Evolutionary conservation across 2,888 invertebrate species (phyloP), one percentile per base, ranked within the genome.

Genomic region (Heteromurus nitidus): DNA sequence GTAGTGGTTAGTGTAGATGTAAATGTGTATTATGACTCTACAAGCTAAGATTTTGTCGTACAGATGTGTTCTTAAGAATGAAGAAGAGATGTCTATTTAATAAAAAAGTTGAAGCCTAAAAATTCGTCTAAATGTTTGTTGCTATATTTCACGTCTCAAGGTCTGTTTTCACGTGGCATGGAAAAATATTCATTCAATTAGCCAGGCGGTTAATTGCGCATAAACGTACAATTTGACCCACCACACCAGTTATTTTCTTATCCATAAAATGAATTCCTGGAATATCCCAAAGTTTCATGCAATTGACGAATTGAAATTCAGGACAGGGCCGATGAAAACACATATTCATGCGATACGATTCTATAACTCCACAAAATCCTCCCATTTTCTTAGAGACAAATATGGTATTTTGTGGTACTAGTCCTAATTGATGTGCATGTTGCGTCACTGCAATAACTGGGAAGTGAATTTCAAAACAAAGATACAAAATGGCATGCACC

Each of bases 1-100:
- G 36, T 36, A 9, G 5, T 9, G 36, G 36, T 13, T 36, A 36
- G 11, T 50, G 3, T 50, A 50, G 3, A 50, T 50, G 18, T 50
- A 50, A n/a, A 13, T 50, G 50, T n/a, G 50, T n/a, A 50, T 50
- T 50, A 50, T 50, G n/a, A 13, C 11, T 50, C 62, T 53, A 74
- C 20, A 60, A 11, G 20, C 31, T 74, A 70, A 50, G 70, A 72
- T 68, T 79, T 80, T 80, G 80, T 80, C 80, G 80, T 80, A 80
- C 80, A 80, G 80, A 80, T 72, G 80, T 80, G 80, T 80, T 80
- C 80, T 80, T 72, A 70, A 30, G 62, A 65, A 47, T 55, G 53
- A 76, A 69, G 36, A 58, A 47, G 80, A 80, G 67, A 72, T 80
- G 72, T 80, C 80, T 80, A 72, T 80, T 80, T 80, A 80, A 80